phyloP scores from a whole-genome alignment of 1,140 invertebrate genomes.

The Acromyrmex charruanus region DNA sequence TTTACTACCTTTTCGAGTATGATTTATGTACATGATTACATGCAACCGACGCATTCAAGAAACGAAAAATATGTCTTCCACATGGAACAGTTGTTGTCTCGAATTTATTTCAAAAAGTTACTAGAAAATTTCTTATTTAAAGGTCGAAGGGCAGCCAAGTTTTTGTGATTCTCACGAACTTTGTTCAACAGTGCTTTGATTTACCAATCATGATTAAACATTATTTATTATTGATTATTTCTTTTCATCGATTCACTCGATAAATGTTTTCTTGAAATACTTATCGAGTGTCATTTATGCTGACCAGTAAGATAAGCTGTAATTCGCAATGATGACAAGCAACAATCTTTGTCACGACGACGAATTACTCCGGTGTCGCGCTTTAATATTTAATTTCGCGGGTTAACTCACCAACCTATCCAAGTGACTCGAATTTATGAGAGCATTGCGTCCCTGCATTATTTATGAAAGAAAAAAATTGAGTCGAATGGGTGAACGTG shows the following conservation, averaged over 20 bases:
- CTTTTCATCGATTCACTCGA: neutral
- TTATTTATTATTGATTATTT: neutral
- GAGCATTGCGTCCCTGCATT: slow-evolving; percentile 43
- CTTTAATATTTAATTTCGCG: slow-evolving; percentile 39
- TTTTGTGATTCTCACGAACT: neutral
- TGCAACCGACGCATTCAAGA: neutral
- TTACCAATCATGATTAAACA: neutral
- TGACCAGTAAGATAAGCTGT: neutral
- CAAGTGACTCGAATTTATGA: slow-evolving; percentile 55
- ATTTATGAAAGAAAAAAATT: slow-evolving; percentile 54
- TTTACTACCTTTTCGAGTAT: neutral
- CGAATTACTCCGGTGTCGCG: slow-evolving; percentile 6
- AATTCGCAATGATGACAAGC: slow-evolving; percentile 3
- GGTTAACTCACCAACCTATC: neutral
- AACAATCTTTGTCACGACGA: neutral
- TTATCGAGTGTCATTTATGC: neutral
- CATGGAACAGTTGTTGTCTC: neutral
- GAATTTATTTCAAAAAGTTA: neutral
- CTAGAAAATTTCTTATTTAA: neutral
- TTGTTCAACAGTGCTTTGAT: neutral
- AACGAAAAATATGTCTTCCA: neutral
- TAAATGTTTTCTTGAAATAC: neutral
- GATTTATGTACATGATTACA: neutral
- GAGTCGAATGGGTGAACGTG: slow-evolving; percentile 45
- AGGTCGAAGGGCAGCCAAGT: neutral